These are phyloP conservation scores for Lochmaea crataegi DNA, from an alignment of 2,888 invertebrate genomes.

Conservation along the genomic window DNA sequence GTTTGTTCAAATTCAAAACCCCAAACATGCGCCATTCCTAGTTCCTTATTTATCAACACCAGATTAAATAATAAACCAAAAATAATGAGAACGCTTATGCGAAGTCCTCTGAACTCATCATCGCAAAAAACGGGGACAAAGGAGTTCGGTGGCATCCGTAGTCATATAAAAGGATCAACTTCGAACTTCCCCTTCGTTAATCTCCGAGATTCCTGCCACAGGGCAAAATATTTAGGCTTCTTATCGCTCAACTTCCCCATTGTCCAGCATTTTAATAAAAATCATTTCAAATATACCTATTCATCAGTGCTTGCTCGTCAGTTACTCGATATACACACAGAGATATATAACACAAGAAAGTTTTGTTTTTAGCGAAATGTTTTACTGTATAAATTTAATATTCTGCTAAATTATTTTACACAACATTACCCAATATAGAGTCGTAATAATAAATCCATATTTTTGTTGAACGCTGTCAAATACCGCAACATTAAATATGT, in stretches of 20 bases:
- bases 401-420: too few species aligned
- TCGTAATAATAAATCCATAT: too few species aligned
- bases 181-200: constrained; percentile 32
- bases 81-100: constrained; percentile 11
- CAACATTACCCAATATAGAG: too few species aligned
- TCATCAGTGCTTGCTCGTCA: not conserved
- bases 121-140: constrained; percentile 26
- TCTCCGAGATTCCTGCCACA: constrained; percentile 16
- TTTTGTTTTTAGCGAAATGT: too few species aligned
- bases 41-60: too few species aligned
- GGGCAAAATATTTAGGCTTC: constrained; percentile 31
- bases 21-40: too few species aligned
- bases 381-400: too few species aligned
- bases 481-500: too few species aligned
- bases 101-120: constrained; percentile 24
- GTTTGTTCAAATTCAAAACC: too few species aligned
- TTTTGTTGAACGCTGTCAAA: too few species aligned
- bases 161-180: constrained; percentile 34
- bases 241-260: constrained; percentile 14
- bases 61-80: too few species aligned
- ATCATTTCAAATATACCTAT: constrained; percentile 18
- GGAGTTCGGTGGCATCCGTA: constrained; percentile 20
- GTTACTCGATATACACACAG: not conserved
- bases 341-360: too few species aligned
- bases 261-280: constrained; percentile 26